These are phyloP conservation scores for Cepphus grylle DNA, from an alignment of 2,113 vertebrate genomes.

Conservation along the genomic window DNA sequence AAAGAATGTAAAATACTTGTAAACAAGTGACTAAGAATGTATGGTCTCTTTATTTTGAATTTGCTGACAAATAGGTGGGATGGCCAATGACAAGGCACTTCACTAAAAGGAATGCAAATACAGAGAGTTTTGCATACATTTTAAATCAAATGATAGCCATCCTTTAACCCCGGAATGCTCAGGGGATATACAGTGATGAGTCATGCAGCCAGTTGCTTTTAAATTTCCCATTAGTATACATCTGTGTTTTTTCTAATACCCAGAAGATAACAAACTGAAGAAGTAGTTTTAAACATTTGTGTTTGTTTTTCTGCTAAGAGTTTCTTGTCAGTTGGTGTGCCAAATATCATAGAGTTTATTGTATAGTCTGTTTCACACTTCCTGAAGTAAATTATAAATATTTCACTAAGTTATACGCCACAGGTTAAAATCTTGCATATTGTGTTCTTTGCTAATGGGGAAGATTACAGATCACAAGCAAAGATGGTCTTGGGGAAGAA, in stretches of 20 bases:
- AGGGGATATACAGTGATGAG: constrained; percentile 53
- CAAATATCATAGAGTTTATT: neutral
- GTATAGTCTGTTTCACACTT: neutral
- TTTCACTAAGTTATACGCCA: neutral
- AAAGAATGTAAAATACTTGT: neutral
- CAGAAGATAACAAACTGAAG: constrained; percentile 18
- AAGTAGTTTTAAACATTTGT: neutral
- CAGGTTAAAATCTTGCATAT: neutral
- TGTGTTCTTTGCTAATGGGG: neutral
- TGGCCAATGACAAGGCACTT: constrained; percentile 2
- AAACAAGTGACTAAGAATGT: neutral
- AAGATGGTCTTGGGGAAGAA: neutral
- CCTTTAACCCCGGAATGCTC: neutral
- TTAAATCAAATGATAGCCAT: constrained; percentile 3
- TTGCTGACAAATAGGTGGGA: neutral
- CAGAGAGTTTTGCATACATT: constrained; percentile 27
- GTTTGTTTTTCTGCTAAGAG: neutral
- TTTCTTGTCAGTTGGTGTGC: neutral
- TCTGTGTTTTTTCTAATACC: constrained; percentile 41
- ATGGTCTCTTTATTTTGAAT: neutral
- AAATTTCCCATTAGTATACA: neutral
- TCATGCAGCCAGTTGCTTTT: constrained; percentile 49
- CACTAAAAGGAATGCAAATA: constrained; percentile 33
- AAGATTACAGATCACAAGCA: neutral
- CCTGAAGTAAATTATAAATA: neutral